These are phyloP conservation scores for Thecocarcelia acutangulata DNA, from an alignment of 2,888 invertebrate species.

Conservation along the genomic window DNA sequence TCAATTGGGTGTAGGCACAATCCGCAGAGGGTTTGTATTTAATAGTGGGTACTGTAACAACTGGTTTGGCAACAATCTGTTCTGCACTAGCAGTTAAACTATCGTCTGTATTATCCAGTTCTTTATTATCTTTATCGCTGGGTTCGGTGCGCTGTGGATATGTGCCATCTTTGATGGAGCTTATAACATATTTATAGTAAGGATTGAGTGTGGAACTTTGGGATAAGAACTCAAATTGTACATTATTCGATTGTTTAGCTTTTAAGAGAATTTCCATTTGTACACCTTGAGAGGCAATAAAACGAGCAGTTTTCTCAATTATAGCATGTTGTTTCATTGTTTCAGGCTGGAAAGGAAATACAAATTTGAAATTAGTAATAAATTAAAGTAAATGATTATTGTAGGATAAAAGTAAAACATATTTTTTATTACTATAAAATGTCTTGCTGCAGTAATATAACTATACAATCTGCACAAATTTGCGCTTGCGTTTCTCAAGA, in stretches of 20 bases:
- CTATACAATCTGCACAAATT: no score
- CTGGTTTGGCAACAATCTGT: slow-evolving; percentile 67
- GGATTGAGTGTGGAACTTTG: slow-evolving; percentile 91
- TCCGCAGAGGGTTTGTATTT: slow-evolving; percentile 91
- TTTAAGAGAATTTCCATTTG: slow-evolving; percentile 99
- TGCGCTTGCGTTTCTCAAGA: no score
- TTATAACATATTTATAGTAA: slow-evolving; percentile 91
- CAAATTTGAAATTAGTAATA: background rate
- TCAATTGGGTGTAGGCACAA: slow-evolving; percentile 93
- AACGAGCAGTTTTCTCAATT: slow-evolving; percentile 96
- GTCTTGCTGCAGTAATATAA: no score
- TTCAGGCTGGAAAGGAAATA: slow-evolving; percentile 86
- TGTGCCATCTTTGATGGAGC: slow-evolving; percentile 86
- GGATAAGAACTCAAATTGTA: slow-evolving; percentile 95
- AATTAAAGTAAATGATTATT: background rate
- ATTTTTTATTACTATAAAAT: no score
- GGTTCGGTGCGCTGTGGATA: slow-evolving; percentile 80
- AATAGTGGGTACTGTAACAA: slow-evolving; percentile 83
- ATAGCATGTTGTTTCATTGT: slow-evolving; percentile 94
- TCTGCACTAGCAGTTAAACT: background rate
- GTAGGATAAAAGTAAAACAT: no score
- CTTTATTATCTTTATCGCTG: slow-evolving; percentile 41
- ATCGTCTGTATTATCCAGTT: slow-evolving; percentile 24
- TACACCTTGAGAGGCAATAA: slow-evolving; percentile 93
- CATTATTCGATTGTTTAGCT: slow-evolving; percentile 96